Percentiles rank a stretch among this genome's conserved stretches.
These are phyloP conservation scores for Yasuhikotakia modesta DNA, from an alignment of 2,797 vertebrate species.

Conservation along the genomic window DNA sequence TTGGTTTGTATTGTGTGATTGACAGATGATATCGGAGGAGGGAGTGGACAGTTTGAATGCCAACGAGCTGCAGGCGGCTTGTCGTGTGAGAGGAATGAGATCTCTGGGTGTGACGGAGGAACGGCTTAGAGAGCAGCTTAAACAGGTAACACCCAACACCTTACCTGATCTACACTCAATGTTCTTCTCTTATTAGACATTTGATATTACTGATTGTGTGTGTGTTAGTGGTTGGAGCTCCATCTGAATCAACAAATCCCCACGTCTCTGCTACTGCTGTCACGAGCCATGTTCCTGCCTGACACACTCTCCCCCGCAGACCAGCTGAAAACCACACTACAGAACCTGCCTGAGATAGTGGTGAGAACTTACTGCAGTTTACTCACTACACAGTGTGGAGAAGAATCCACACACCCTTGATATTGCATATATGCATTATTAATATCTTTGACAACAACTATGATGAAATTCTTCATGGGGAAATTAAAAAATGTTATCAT, in stretches of 20 bases:
- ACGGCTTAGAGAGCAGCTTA: slow-evolving; percentile 87
- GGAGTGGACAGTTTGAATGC: slow-evolving; percentile 89
- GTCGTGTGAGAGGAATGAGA: slow-evolving; percentile 94
- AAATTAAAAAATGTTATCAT: no score
- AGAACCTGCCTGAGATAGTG: slow-evolving; percentile 88
- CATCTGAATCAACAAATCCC: slow-evolving; percentile 97
- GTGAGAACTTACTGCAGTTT: neutral
- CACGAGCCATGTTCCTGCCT: slow-evolving; percentile 95
- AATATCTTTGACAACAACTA: no score
- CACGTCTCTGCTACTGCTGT: slow-evolving; percentile 92
- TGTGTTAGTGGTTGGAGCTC: slow-evolving; percentile 91
- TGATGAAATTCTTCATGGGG: no score
- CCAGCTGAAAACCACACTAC: slow-evolving; percentile 94
- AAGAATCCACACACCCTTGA: neutral
- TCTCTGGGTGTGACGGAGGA: slow-evolving; percentile 95
- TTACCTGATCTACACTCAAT: neutral
- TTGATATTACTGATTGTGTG: slow-evolving; percentile 12
- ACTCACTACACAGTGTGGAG: neutral
- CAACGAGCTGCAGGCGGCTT: slow-evolving; percentile 92
- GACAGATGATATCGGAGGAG: slow-evolving; percentile 93
- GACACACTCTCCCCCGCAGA: slow-evolving; percentile 96
- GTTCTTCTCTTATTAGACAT: neutral
- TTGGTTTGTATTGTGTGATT: slow-evolving; percentile 26
- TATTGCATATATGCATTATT: no score
- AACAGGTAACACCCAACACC: slow-evolving; percentile 77